phyloP scores from a whole-genome alignment of 2,797 vertebrate genomes.

The Diglossa cyanea region DNA sequence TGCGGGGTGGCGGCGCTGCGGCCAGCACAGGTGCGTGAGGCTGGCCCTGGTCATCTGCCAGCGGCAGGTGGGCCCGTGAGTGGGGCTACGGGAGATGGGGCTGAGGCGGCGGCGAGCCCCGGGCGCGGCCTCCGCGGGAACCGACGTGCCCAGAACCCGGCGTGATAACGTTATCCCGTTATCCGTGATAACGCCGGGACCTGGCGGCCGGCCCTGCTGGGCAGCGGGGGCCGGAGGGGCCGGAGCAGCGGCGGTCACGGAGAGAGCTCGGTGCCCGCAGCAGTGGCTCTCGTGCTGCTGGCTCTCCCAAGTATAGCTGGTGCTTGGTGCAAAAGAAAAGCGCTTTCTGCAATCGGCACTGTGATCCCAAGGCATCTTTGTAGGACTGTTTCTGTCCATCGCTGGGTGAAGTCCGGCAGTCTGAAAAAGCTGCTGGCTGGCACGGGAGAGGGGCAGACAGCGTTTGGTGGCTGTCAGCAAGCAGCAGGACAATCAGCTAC shows the following conservation, averaged over 20 bases:
- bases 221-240: no score
- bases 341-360: not conserved
- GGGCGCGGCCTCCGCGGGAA: not conserved
- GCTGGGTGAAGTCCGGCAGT: not conserved
- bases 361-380: not conserved
- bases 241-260: not conserved
- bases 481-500: accelerated
- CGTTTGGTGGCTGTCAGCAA: not conserved
- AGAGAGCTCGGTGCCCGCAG: no score
- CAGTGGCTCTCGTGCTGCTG: not conserved
- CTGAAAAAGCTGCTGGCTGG: not conserved
- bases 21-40: not conserved
- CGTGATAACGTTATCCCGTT: not conserved
- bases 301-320: not conserved
- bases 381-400: accelerated
- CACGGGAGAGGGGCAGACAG: not conserved
- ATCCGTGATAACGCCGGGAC: not conserved
- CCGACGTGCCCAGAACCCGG: not conserved
- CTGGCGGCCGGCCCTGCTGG: not conserved
- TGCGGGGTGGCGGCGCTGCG: not conserved
- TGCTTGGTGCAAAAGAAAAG: not conserved
- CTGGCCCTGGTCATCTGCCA: not conserved
- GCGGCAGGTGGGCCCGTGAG: not conserved
- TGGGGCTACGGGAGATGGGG: not conserved
- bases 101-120: not conserved